phyloP scores from a whole-genome alignment of 2,797 vertebrate genomes.

The Dermochelys coriacea region DNA sequence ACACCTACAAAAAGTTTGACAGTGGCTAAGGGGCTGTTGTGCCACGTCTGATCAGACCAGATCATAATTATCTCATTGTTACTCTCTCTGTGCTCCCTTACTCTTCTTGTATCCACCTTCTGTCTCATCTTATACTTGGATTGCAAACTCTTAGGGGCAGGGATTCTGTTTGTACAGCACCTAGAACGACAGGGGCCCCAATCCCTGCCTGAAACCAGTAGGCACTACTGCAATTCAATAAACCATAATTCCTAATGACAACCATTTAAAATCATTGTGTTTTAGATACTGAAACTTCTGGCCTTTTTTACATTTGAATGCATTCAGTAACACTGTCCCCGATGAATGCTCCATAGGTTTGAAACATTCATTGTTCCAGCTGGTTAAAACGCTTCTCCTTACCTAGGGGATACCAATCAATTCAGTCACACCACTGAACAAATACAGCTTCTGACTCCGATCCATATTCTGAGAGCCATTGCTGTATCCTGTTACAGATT shows the following conservation, averaged over 20 bases:
- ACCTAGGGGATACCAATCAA: constrained; percentile 43
- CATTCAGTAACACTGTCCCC: background rate
- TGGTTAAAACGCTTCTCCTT: constrained; percentile 53
- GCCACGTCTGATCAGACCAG: background rate
- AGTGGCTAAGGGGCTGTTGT: rapidly evolving
- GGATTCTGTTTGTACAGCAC: background rate
- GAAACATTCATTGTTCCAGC: constrained; percentile 32
- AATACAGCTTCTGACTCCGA: background rate
- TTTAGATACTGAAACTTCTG: constrained; percentile 33
- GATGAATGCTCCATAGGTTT: constrained; percentile 24
- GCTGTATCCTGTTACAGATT: constrained; percentile 41
- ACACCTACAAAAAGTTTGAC: background rate
- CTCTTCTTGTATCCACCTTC: background rate
- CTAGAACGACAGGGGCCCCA: background rate
- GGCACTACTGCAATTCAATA: constrained; percentile 66
- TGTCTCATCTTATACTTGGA: background rate
- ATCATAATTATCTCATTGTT: background rate
- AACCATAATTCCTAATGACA: constrained; percentile 14
- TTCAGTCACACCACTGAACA: constrained; percentile 29
- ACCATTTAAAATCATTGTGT: constrained; percentile 10
- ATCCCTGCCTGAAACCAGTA: constrained; percentile 53
- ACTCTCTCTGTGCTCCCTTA: background rate
- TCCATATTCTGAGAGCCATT: constrained; percentile 52
- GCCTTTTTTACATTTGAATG: constrained; percentile 41
- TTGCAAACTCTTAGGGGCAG: background rate